Evolutionary conservation across 2,113 vertebrate genomes (phyloP).

Genomic region (Acanthochromis polyacanthus): DNA sequence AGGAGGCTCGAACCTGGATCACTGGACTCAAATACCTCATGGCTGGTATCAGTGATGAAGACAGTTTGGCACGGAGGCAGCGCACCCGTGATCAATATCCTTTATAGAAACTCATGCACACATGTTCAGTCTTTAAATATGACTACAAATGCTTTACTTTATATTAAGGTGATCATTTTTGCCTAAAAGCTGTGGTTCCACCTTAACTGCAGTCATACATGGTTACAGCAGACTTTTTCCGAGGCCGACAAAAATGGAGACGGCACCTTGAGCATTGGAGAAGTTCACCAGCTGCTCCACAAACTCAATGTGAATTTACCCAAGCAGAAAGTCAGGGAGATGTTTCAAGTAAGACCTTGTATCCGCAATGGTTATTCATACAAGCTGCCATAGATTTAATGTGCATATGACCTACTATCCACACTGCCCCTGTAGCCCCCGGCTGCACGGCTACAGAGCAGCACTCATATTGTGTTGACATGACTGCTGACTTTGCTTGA

Average conservation of each 20-base stretch:
- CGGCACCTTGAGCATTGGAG: constrained; percentile 92
- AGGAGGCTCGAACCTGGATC: constrained; percentile 94
- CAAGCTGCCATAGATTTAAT: not conserved
- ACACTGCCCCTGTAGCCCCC: not conserved
- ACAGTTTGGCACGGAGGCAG: constrained; percentile 94
- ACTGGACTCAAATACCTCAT: constrained; percentile 95
- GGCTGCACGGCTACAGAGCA: not conserved
- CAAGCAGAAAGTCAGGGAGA: constrained; percentile 92
- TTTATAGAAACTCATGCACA: constrained; percentile 61
- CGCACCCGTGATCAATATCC: constrained; percentile 98
- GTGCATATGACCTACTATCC: not conserved
- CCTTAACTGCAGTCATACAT: constrained; percentile 89
- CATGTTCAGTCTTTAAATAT: not conserved
- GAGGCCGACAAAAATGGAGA: constrained; percentile 98
- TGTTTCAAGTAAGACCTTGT: constrained; percentile 90
- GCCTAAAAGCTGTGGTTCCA: not conserved
- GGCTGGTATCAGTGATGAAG: constrained; percentile 97
- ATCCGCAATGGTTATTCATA: no score
- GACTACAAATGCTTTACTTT: not conserved
- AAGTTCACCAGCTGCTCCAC: constrained; percentile 96
- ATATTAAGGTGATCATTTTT: not conserved
- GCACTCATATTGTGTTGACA: not conserved
- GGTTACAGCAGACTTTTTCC: constrained; percentile 97
- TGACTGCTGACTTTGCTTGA: not conserved
- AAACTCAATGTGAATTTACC: constrained; percentile 97